Evolutionary conservation across 2,888 invertebrate species (phyloP).

Genomic region (Lepetodrilus schrolli): DNA sequence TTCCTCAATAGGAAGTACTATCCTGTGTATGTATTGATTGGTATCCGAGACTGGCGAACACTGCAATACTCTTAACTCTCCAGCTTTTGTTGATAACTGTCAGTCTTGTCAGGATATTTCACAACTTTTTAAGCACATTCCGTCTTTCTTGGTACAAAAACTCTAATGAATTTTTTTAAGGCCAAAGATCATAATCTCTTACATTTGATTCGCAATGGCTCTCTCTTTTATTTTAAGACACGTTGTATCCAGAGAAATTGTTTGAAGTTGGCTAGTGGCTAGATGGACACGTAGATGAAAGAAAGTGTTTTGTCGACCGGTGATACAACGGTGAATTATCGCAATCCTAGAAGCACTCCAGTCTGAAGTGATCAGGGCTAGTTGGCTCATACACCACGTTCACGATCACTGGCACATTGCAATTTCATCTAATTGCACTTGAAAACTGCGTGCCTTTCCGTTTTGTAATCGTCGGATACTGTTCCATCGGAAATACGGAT

Average conservation of each 20-base stretch:
- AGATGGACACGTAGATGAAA: constrained; percentile 4
- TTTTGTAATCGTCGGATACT: background rate
- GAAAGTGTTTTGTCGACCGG: background rate
- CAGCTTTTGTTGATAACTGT: background rate
- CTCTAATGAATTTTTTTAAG: background rate
- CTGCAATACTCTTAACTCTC: constrained; percentile 7
- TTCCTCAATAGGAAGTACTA: background rate
- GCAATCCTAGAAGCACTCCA: background rate
- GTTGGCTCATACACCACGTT: background rate
- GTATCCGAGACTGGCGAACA: constrained; percentile 5
- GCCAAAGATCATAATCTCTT: background rate
- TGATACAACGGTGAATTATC: background rate
- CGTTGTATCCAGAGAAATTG: background rate
- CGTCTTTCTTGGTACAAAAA: background rate
- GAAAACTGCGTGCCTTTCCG: background rate
- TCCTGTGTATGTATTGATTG: constrained; percentile 13
- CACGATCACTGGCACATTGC: background rate
- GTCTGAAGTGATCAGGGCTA: background rate
- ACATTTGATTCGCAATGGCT: background rate
- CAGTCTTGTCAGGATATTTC: background rate
- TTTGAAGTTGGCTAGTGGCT: background rate
- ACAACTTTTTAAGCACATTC: background rate
- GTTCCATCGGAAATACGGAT: background rate
- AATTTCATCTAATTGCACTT: background rate
- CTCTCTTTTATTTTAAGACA: background rate